Evolutionary conservation across 2,888 invertebrate genomes (phyloP), one percentile per base, ranked within the genome.

Genomic region (Acronicta aceris): DNA sequence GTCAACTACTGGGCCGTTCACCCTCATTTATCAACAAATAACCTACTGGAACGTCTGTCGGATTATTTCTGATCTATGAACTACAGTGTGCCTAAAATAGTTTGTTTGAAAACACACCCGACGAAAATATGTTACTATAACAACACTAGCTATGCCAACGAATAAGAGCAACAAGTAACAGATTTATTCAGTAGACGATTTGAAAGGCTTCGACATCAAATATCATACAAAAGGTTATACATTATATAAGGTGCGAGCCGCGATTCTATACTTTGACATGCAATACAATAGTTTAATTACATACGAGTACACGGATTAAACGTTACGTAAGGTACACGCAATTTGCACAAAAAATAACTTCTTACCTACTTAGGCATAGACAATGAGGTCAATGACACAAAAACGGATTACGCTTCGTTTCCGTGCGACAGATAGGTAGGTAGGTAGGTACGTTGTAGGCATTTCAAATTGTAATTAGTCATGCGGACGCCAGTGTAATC

Each of bases 321-420:
- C 47, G 77, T 91, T 91, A 89, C 86, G 85, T 88, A 91, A 91
- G 79, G 65, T 79, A 80, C 71, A 83, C 83, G 81, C 85, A 84
- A 85, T 81, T 83, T 84, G 84, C 82, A 81, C 86, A 86, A 90
- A 90, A 88, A 88, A 84, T 85, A 76, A 74, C 79, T 81, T 86
- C 77, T 83, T 86, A 88, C 87, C 87, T 85, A 88, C 87, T 81
- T 82, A 79, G 27, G 80, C 77, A 76, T 82, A 82, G 79, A 82
- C 83, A 88, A 84, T 85, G 88, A 85, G 93, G 92, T 91, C 91
- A 86, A 85, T 89, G 91, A 89, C 91, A 91, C 85, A 91, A 87
- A 91, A 91, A 89, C 87, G 86, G 86, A 87, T 86, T 83, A 80
- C 81, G 83, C 82, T 84, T 84, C 82, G 83, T 84, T 84, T 85